phyloP scores from a whole-genome alignment of 1,140 invertebrate species.

The Tribolium castaneum region DNA sequence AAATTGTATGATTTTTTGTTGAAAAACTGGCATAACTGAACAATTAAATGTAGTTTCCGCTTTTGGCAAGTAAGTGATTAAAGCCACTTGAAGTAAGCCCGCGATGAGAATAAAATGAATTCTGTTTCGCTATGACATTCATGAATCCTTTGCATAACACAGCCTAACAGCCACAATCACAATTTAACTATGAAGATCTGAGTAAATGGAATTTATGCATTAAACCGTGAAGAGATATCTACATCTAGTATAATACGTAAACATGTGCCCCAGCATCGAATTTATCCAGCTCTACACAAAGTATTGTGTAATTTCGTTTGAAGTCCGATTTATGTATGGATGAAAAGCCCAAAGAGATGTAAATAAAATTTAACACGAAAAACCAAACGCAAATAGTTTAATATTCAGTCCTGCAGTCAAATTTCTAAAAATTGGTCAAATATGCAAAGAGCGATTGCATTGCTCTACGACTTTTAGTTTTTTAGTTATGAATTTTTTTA shows the following conservation, averaged over 20 bases:
- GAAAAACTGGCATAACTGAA: no score
- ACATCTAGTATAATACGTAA: not conserved
- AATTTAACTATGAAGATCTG: constrained; percentile 11
- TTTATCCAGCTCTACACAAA: not conserved
- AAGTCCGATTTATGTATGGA: not conserved
- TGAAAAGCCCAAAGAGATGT: not conserved
- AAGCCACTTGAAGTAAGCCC: not conserved
- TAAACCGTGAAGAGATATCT: constrained; percentile 17
- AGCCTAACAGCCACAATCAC: not conserved
- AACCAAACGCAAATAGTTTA: not conserved
- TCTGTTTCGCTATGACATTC: not conserved
- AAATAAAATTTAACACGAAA: no score
- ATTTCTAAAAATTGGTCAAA: no score
- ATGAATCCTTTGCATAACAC: constrained; percentile 3
- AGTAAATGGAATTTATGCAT: constrained; percentile 11
- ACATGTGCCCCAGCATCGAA: not conserved
- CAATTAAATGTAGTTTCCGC: no score
- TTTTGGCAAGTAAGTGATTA: no score
- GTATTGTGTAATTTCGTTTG: not conserved
- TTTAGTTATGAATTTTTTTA: no score
- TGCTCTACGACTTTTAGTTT: no score
- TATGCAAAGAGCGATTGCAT: no score
- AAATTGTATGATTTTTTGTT: no score
- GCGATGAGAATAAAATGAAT: not conserved
- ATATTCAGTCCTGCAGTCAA: no score